Percentiles rank a stretch among this genome's conserved stretches.
Conservation (phyloP, 2,888 invertebrate genomes). For the Phortica magna region DNA sequence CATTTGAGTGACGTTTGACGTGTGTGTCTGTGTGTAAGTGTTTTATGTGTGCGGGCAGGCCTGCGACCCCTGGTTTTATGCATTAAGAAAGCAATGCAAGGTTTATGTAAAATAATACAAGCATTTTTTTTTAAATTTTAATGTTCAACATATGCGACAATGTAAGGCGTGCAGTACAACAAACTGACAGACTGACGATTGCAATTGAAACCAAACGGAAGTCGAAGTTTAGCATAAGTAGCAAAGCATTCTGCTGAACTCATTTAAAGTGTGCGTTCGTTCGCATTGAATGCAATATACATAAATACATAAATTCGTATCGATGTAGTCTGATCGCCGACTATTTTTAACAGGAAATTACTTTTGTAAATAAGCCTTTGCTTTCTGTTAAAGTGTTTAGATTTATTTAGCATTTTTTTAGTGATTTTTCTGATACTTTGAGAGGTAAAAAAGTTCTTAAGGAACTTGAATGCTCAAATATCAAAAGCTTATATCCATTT, state of each 20-base stretch:
- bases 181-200: conserved; percentile 33
- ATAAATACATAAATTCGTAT: not conserved
- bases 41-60: not conserved
- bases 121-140: not conserved
- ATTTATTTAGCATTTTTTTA: not conserved
- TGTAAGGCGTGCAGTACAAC: not conserved
- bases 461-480: no score
- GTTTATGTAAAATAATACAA: conserved; percentile 34
- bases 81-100: not conserved
- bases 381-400: not conserved
- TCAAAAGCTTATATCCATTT: no score
- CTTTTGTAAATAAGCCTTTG: conserved; percentile 12
- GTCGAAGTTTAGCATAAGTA: conserved; percentile 38
- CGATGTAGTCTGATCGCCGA: not conserved
- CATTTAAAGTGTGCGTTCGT: conserved; percentile 23
- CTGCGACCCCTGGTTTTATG: not conserved
- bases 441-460: no score
- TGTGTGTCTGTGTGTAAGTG: not conserved
- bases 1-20: not conserved
- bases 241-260: conserved; percentile 17
- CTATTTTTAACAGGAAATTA: conserved; percentile 23
- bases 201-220: conserved; percentile 69
- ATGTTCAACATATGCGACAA: not conserved
- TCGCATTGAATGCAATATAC: conserved; percentile 24
- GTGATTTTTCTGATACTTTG: not conserved